Evolutionary conservation across 2,888 invertebrate genomes (phyloP).

Genomic region (Chorisops tibialis): DNA sequence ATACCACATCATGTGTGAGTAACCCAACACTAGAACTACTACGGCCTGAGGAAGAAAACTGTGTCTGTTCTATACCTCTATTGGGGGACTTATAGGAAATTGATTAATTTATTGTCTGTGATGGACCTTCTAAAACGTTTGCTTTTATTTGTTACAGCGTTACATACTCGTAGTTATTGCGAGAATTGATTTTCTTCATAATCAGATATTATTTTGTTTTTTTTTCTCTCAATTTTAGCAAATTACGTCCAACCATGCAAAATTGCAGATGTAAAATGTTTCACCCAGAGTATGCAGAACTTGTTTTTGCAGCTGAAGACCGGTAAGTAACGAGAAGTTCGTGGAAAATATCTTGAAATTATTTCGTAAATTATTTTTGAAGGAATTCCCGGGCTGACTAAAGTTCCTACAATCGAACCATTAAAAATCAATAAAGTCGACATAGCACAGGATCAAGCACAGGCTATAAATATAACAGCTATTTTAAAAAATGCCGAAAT

Average conservation of each 20-base stretch:
- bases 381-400: slow-evolving; percentile 51
- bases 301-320: slow-evolving; percentile 9
- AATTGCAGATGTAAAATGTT: background rate
- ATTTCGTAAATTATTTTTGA: background rate
- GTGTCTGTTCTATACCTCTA: too few relatives aligned
- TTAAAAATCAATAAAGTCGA: slow-evolving; percentile 64
- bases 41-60: too few relatives aligned
- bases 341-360: background rate
- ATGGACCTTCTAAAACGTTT: too few relatives aligned
- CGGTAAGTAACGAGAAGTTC: background rate
- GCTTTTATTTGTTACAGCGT: too few relatives aligned
- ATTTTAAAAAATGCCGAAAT: slow-evolving; percentile 67
- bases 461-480: slow-evolving; percentile 71
- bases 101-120: too few relatives aligned
- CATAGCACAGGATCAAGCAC: slow-evolving; percentile 66
- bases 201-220: too few relatives aligned
- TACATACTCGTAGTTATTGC: too few relatives aligned
- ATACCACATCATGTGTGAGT: too few relatives aligned
- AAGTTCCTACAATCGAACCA: slow-evolving; percentile 64
- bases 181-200: too few relatives aligned
- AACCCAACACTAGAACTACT: too few relatives aligned
- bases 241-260: background rate
- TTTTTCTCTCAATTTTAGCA: too few relatives aligned
- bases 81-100: too few relatives aligned
- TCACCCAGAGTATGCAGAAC: slow-evolving; percentile 5